Percentiles rank a stretch among this genome's conserved stretches.
Evolutionary conservation across 2,113 vertebrate genomes (phyloP).

Genomic region (Caranx melampygus): DNA sequence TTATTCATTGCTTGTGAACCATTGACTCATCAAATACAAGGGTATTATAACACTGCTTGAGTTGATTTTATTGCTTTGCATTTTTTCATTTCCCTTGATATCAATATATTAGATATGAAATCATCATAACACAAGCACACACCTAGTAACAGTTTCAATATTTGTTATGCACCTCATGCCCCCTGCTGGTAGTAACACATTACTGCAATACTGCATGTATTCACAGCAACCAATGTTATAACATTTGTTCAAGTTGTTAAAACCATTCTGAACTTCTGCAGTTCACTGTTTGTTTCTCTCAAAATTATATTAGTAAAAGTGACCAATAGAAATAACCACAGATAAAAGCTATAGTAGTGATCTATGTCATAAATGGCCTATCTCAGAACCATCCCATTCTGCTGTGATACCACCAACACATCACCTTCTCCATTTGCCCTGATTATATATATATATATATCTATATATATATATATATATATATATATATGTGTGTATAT

Average conservation of each 20-base stretch:
- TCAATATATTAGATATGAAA: constrained; percentile 36
- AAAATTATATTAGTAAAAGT: not conserved
- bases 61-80: constrained; percentile 53
- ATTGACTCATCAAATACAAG: constrained; percentile 78
- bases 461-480: too few relatives aligned
- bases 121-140: constrained; percentile 24
- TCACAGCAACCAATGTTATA: not conserved
- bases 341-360: not conserved
- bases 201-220: not conserved
- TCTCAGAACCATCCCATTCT: not conserved
- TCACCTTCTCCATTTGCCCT: not conserved
- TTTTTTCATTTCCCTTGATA: constrained; percentile 24
- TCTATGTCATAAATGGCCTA: not conserved
- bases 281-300: not conserved
- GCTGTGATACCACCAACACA: not conserved
- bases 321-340: constrained; percentile 3
- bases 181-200: constrained; percentile 49
- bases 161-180: constrained; percentile 36
- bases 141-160: not conserved
- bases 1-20: constrained; percentile 71
- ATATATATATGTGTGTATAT: too few relatives aligned
- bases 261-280: not conserved
- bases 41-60: constrained; percentile 49
- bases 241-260: not conserved
- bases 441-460: too few relatives aligned